Base-by-base conservation (phyloP, 1,140 invertebrate species). In the Galleria mellonella region DNA sequence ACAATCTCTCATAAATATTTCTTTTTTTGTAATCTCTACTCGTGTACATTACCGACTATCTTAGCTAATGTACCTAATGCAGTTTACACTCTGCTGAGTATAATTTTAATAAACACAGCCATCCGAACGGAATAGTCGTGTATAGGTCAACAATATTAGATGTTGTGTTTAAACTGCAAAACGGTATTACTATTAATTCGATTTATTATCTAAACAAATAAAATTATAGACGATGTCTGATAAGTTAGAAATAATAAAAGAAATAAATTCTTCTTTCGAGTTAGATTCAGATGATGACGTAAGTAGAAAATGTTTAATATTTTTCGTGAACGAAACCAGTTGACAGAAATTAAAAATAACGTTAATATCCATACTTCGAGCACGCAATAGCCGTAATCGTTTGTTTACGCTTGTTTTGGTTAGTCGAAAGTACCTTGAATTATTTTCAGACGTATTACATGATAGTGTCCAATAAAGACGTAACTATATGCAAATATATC, bases 361-460 rank as follows among this genome's bases (percentile, higher is more conserved):
- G 45, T 52, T 51, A 59, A 27, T 37, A 53, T 46, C 51, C 41
- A 51, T 56, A 50, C 53, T 59, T 55, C 32, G 42, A 43, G 51
- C 78, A 79, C 78, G 78, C 75, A 72, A 75, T 43, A 47, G 55
- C 55, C 51, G 70, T 69, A 77, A 72, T 77, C 59, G 55, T 77
- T 74, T 70, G 72, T 83, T 79, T 78, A 78, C 68, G 75, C 75
- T 76, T 74, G 63, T 63, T 73, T 63, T 46, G 46, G 56, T 65
- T 59, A 43, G 45, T 53, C 72, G 62, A 75, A 68, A 69, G 68
- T 66, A 54, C 51, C 66, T 51, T 43, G 61, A 63, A 64, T 72
- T 71, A 71, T 77, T 76, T 76, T 77, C 64, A 66, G 63, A 50
- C 60, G 51, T 61, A 52, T 79, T 72, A 81, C 76, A 83, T 79